Conservation (phyloP, 2,113 vertebrate genomes). For the Tetraodon nigroviridis region DNA sequence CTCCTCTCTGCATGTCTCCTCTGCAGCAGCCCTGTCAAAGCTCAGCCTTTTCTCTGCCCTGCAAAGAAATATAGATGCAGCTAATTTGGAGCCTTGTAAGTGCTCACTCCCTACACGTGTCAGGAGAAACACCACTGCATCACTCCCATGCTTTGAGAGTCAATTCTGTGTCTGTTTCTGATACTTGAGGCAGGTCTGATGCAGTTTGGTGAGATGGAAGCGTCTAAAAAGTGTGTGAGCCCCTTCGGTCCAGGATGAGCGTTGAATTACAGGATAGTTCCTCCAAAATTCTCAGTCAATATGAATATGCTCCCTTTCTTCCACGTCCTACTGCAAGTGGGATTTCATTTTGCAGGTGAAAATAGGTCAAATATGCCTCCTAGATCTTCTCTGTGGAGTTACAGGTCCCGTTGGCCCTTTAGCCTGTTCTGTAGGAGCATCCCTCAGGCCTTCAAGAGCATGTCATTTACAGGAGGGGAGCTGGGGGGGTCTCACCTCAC, state of each 20-base stretch:
- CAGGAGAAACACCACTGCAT: background rate
- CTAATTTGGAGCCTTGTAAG: conserved; percentile 4
- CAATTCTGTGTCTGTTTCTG: no score
- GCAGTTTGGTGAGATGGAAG: conserved; percentile 22
- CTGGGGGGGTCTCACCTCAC: background rate
- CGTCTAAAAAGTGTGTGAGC: conserved; percentile 37
- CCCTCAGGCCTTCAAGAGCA: conserved; percentile 3
- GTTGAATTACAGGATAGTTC: conserved; percentile 70
- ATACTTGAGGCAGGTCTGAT: no score
- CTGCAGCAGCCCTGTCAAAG: conserved; percentile 14
- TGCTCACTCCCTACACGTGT: background rate
- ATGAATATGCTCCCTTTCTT: conserved; percentile 66
- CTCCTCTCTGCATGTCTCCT: conserved; percentile 4
- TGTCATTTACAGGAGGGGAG: background rate
- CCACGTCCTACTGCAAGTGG: conserved; percentile 30
- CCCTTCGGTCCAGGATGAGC: conserved; percentile 55
- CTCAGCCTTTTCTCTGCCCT: background rate
- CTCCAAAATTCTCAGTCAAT: conserved; percentile 75
- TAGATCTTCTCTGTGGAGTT: conserved; percentile 8
- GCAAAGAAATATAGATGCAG: background rate
- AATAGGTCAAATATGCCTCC: background rate
- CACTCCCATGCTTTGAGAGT: no score
- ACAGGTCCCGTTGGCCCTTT: conserved; percentile 6
- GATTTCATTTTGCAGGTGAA: conserved; percentile 32
- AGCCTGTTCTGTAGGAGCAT: conserved; percentile 2